Evolutionary conservation across 2,888 invertebrate species (phyloP), one percentile per base, ranked within the genome.

Genomic region (Drosophila ustulata): DNA sequence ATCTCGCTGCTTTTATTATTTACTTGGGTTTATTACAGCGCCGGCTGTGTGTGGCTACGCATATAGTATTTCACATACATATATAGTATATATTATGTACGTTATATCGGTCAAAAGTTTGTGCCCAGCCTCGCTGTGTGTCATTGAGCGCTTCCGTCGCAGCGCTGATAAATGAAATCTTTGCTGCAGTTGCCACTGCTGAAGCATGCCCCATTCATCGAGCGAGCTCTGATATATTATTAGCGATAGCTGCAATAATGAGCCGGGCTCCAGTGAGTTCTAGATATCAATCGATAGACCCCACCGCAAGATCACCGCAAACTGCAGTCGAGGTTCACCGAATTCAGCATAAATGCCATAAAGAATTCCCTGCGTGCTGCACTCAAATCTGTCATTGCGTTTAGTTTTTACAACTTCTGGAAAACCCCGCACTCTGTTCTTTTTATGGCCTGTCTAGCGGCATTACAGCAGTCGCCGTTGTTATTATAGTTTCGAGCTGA

Each of bases 31-130:
- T 84, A 82, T 85, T 68, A 65, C 64, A 45, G 45, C 65, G 57
- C 59, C 68, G 45, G 63, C 55, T 56, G 18, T 18, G 18, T 18
- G 18, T 18, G 70, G 8, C 56, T 47, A 41, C 28, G 30, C 28
- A 37, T 9, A 18, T n/a, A n/a, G n/a, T n/a, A 25, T 11, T 45
- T n/a, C 51, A 7, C 28, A 30, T 37, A 26, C 43, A 37, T 50
- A 53, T 41, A 46, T 62, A 37, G 18, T 18, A 18, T 18, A 18
- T 18, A 2, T 18, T 18, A 18, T 18, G 18, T 53, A 28, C 28
- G 18, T 41, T 66, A 80, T 76, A 77, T 83, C 83, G 88, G 83
- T 83, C 83, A 89, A 84, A 84, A 84, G 85, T 87, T 82, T 80
- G 62, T 49, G 52, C 18, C 18, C 18, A 18, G 18, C 18, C 50